Conservation (phyloP, 2,113 vertebrate species). For the Garra rufa region DNA sequence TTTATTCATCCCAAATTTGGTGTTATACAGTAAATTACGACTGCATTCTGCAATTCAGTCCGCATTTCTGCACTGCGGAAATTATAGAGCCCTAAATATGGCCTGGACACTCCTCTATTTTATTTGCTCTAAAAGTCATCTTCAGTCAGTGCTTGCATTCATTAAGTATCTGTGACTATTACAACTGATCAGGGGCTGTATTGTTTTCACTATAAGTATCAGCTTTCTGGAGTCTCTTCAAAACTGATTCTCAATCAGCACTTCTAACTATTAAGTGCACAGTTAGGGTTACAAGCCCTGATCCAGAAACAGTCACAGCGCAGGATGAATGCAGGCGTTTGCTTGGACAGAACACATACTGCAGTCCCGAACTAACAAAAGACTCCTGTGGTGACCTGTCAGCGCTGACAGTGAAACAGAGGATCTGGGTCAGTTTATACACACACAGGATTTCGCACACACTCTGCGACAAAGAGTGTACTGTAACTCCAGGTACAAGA, state of each 20-base stretch:
- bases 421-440: constrained; percentile 33
- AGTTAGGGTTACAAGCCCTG: background rate
- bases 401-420: background rate
- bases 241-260: constrained; percentile 23
- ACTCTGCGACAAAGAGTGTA: constrained; percentile 9
- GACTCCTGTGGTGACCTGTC: constrained; percentile 9
- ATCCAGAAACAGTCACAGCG: background rate
- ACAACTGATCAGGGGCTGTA: background rate
- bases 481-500: constrained; percentile 29
- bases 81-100: too few relatives aligned
- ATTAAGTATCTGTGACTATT: background rate
- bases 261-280: background rate
- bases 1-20: too few relatives aligned
- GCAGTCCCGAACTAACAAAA: background rate
- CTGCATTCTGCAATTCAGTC: too few relatives aligned
- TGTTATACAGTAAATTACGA: too few relatives aligned
- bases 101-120: background rate
- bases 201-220: background rate
- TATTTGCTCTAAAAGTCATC: background rate
- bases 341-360: background rate
- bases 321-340: background rate
- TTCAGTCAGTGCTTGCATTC: background rate
- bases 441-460: background rate
- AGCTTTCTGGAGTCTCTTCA: background rate
- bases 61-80: too few relatives aligned